Conservation (phyloP, 2,113 vertebrate species). For the Etheostoma spectabile region DNA sequence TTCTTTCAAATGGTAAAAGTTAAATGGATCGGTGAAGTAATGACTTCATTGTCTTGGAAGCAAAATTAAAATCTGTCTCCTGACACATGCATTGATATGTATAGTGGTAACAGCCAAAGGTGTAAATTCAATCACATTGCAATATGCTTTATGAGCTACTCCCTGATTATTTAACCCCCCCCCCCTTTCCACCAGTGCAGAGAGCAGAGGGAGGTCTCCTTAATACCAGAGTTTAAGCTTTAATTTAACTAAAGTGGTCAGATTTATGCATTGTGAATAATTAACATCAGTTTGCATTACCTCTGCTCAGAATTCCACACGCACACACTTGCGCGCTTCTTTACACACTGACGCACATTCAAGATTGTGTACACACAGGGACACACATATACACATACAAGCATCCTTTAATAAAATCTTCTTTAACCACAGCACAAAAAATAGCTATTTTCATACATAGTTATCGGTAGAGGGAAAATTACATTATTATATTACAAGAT, state of each 20-base stretch:
- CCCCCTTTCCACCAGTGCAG: constrained; percentile 12
- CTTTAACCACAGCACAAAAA: not conserved
- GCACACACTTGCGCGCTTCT: not conserved
- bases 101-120: constrained; percentile 36
- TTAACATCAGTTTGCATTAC: constrained; percentile 72
- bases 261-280: constrained; percentile 79
- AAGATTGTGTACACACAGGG: not conserved
- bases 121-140: constrained; percentile 63
- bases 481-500: constrained; percentile 12
- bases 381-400: constrained; percentile 11
- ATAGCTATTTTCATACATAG: not conserved
- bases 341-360: not conserved
- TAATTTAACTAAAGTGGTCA: constrained; percentile 77
- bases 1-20: not conserved
- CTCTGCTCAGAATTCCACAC: constrained; percentile 27
- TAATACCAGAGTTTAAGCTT: constrained; percentile 68
- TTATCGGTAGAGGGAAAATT: not conserved
- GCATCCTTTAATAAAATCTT: constrained; percentile 7
- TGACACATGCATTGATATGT: constrained; percentile 36
- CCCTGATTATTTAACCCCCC: constrained; percentile 53
- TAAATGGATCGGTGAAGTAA: not conserved
- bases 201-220: constrained; percentile 53
- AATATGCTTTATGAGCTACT: constrained; percentile 64
- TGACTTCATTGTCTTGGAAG: constrained; percentile 21
- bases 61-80: constrained; percentile 30